These are phyloP conservation scores for Corythaixoides concolor DNA, from an alignment of 2,113 vertebrate genomes.

Conservation along the genomic window DNA sequence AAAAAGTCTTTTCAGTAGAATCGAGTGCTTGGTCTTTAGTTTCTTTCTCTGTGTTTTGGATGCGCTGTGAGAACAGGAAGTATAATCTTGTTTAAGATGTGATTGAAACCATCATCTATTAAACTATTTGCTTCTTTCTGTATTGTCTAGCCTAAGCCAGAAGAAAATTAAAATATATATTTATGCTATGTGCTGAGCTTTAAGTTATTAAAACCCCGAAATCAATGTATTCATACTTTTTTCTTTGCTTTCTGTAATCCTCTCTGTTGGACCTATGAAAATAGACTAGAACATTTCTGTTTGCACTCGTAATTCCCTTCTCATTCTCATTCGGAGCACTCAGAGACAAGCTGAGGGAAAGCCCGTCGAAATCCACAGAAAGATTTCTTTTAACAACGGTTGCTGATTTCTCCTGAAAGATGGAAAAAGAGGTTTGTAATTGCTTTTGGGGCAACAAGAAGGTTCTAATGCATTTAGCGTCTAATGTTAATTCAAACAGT, in stretches of 20 bases:
- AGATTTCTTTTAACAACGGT: neutral
- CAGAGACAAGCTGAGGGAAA: neutral
- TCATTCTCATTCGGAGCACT: constrained; percentile 28
- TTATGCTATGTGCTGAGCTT: constrained; percentile 5
- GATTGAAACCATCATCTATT: constrained; percentile 5
- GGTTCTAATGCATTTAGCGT: neutral
- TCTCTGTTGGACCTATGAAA: constrained; percentile 41
- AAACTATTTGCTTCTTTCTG: constrained; percentile 1
- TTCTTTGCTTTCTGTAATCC: constrained; percentile 50
- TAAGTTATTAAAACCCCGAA: constrained; percentile 24
- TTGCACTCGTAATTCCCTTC: constrained; percentile 19
- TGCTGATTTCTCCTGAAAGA: neutral
- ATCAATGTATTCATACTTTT: constrained; percentile 39
- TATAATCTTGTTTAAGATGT: neutral
- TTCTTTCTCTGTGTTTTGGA: neutral
- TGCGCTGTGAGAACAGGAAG: neutral
- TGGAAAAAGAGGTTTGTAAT: neutral
- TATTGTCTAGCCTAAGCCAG: neutral
- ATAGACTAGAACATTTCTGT: constrained; percentile 39
- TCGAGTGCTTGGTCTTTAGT: neutral
- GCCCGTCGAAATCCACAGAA: neutral
- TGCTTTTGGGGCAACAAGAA: neutral
- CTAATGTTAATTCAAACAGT: neutral
- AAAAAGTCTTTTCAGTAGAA: neutral
- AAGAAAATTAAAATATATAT: constrained; percentile 45